These are phyloP conservation scores for Zosterops borbonicus DNA, from an alignment of 2,113 vertebrate genomes.

Conservation along the genomic window DNA sequence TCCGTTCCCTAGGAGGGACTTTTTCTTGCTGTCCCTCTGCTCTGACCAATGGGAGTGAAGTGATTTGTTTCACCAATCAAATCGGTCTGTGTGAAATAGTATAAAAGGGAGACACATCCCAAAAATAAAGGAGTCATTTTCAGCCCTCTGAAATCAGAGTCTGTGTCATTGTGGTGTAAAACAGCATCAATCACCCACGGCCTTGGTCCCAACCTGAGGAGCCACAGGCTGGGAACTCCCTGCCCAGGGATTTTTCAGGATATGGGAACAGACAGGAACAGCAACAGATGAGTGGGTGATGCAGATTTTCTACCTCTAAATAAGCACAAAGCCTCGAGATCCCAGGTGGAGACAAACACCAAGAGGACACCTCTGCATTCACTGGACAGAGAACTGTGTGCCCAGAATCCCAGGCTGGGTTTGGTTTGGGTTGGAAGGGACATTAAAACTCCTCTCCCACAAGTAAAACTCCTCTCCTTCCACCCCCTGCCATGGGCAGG, in stretches of 20 bases:
- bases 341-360: not conserved
- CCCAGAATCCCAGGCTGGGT: not conserved
- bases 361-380: fast-evolving
- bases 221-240: not conserved
- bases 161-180: too few relatives aligned
- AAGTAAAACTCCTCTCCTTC: not conserved
- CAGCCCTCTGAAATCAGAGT: too few relatives aligned
- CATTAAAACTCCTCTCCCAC: not conserved
- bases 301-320: not conserved
- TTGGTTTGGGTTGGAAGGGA: not conserved
- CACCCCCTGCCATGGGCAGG: not conserved
- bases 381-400: not conserved
- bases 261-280: fast-evolving
- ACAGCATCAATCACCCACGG: too few relatives aligned
- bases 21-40: too few relatives aligned
- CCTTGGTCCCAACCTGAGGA: not conserved
- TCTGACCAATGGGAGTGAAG: too few relatives aligned
- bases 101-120: too few relatives aligned
- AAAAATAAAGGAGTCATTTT: too few relatives aligned
- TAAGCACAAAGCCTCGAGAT: fast-evolving
- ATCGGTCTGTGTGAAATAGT: too few relatives aligned
- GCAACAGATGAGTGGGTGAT: not conserved
- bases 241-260: not conserved
- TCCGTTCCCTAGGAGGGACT: too few relatives aligned
- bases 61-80: too few relatives aligned